phyloP scores from a whole-genome alignment of 2,113 vertebrate species.

The Odontesthes bonariensis region DNA sequence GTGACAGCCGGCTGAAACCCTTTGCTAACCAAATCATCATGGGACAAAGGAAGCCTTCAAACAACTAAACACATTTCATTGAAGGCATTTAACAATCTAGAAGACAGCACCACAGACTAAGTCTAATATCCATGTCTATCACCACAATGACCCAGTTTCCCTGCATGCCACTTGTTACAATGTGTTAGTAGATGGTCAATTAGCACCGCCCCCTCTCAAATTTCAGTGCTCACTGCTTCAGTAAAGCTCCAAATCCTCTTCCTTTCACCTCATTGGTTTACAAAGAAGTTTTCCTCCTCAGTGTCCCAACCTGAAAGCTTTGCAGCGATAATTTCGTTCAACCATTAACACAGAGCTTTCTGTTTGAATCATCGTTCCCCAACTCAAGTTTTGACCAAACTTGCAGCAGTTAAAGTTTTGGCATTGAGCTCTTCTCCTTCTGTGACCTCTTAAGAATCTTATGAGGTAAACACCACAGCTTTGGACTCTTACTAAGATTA shows the following conservation, averaged over 20 bases:
- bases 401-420: slow-evolving; percentile 25
- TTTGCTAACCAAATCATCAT: slow-evolving; percentile 9
- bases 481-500: neutral
- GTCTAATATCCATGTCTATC: neutral
- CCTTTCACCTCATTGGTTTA: slow-evolving; percentile 34
- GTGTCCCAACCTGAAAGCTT: slow-evolving; percentile 14
- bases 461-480: slow-evolving; percentile 10
- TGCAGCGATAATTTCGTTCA: slow-evolving; percentile 21
- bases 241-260: slow-evolving; percentile 31
- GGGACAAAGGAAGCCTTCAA: slow-evolving; percentile 15
- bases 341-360: slow-evolving; percentile 27
- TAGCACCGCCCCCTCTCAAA: neutral
- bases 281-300: slow-evolving; percentile 30
- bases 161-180: slow-evolving; percentile 1
- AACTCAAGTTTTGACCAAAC: slow-evolving; percentile 11
- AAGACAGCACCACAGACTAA: neutral
- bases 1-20: slow-evolving; percentile 7
- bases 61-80: neutral
- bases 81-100: neutral
- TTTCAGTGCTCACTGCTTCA: slow-evolving; percentile 1
- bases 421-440: neutral
- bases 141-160: slow-evolving; percentile 47
- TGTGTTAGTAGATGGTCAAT: slow-evolving; percentile 6
- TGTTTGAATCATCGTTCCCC: slow-evolving; percentile 11
- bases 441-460: neutral